Evolutionary conservation across 2,888 invertebrate genomes (phyloP), one percentile per base, ranked within the genome.

Genomic region (Argyresthia goedartella): DNA sequence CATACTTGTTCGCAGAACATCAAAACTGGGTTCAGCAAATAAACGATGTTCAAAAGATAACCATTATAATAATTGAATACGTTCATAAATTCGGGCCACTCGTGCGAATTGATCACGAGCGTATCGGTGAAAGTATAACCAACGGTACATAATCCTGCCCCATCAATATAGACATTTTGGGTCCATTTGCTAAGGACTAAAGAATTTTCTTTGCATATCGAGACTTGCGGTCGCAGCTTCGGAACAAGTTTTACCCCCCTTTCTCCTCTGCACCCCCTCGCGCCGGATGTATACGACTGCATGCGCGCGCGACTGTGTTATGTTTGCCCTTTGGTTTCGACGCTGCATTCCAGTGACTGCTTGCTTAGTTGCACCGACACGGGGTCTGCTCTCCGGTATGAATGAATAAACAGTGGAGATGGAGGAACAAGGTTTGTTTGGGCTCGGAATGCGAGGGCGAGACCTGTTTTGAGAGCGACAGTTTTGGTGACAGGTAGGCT

Each of bases 251-350:
- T 52, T 43, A 15, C 34, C 14, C 48, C 36, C 42, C 43, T 33
- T 35, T 33, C 16, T 47, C 57, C 56, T 56, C 53, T 57, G 56
- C 61, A 55, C 58, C 55, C 58, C 53, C 54, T 51, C 42, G 52
- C 52, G 55, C 63, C 67, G 64, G 66, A 69, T 70, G 68, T 68
- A 61, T 56, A 57, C 63, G 66, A 45, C 58, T 53, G 66, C 69
- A 68, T 62, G 58, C 50, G 66, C 73, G 69, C 67, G 66, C 73
- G 69, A 73, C 25, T 25, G 25, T 25, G 25, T 25, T 25, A 25
- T 73, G 57, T 55, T 53, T 53, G 49, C 68, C 67, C 68, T 70
- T 64, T 65, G 59, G 49, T 50, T 53, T 54, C 43, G 41, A 49
- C 51, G 51, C 52, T 52, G 51, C 54, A 54, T 54, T 54, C 54